phyloP scores from a whole-genome alignment of 2,888 invertebrate genomes.

The Tridacna crocea region DNA sequence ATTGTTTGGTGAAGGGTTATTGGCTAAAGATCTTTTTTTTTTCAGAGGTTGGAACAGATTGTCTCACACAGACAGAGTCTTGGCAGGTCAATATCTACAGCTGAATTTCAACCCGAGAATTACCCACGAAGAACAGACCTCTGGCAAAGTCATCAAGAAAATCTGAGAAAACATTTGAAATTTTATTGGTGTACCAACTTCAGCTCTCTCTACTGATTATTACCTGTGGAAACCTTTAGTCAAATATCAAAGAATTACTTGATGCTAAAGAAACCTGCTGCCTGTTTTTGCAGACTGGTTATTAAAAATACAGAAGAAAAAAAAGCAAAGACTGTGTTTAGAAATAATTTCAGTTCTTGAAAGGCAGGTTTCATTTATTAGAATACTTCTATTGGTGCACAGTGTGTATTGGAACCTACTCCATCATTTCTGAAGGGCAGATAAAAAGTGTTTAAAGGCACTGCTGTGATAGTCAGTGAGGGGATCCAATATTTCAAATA shows the following conservation, averaged over 20 bases:
- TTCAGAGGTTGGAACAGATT: slow-evolving; percentile 6
- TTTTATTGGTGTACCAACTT: slow-evolving; percentile 11
- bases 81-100: slow-evolving; percentile 17
- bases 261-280: background rate
- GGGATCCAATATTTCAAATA: background rate
- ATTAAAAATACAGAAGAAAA: background rate
- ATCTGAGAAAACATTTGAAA: slow-evolving; percentile 18
- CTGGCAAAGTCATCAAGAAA: slow-evolving; percentile 16
- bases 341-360: background rate
- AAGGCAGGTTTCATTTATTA: slow-evolving; percentile 6
- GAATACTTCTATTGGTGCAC: slow-evolving; percentile 14
- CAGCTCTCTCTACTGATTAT: background rate
- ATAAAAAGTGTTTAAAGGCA: slow-evolving; percentile 6
- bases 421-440: slow-evolving; percentile 19
- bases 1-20: too few relatives aligned
- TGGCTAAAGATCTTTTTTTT: too few relatives aligned
- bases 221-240: slow-evolving; percentile 2
- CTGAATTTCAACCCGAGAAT: slow-evolving; percentile 3
- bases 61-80: background rate
- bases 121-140: slow-evolving; percentile 2
- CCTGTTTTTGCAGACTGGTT: background rate
- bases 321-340: background rate
- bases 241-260: slow-evolving; percentile 19
- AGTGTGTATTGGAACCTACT: background rate
- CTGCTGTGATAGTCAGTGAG: background rate